These are phyloP conservation scores for Noctua fimbriata DNA, from an alignment of 2,888 invertebrate genomes.

Conservation along the genomic window DNA sequence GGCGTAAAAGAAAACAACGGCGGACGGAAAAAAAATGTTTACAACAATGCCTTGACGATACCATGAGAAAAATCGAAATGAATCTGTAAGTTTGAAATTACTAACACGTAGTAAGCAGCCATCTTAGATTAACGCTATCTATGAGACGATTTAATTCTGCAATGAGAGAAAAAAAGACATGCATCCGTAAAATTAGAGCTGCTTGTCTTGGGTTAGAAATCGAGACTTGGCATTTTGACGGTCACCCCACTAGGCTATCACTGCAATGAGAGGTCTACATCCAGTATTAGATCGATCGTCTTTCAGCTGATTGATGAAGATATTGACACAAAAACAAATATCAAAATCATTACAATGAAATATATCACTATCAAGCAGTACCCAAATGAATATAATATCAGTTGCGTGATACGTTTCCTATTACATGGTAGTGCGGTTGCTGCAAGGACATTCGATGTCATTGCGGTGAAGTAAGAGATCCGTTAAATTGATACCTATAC, in stretches of 20 bases:
- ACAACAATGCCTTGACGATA: background rate
- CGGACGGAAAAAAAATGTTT: background rate
- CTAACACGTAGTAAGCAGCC: background rate
- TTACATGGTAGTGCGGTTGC: conserved; percentile 47
- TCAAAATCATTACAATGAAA: background rate
- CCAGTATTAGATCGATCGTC: background rate
- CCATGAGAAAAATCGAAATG: background rate
- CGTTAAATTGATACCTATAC: conserved; percentile 29
- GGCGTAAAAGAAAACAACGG: background rate
- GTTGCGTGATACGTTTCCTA: conserved; percentile 41
- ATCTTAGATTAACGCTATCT: background rate
- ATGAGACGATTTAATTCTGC: background rate
- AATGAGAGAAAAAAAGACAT: background rate
- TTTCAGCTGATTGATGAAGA: background rate
- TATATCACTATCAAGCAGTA: background rate
- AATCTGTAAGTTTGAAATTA: background rate
- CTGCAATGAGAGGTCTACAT: background rate
- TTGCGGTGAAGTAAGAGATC: conserved; percentile 56
- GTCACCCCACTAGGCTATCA: too few relatives aligned
- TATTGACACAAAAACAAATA: background rate
- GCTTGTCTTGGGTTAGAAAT: too few relatives aligned
- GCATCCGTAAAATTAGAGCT: background rate
- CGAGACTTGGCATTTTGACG: too few relatives aligned
- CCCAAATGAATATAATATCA: conserved; percentile 4
- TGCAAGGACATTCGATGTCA: conserved; percentile 55